phyloP scores from a whole-genome alignment of 2,113 vertebrate species.

The Nyctibius bracteatus region DNA sequence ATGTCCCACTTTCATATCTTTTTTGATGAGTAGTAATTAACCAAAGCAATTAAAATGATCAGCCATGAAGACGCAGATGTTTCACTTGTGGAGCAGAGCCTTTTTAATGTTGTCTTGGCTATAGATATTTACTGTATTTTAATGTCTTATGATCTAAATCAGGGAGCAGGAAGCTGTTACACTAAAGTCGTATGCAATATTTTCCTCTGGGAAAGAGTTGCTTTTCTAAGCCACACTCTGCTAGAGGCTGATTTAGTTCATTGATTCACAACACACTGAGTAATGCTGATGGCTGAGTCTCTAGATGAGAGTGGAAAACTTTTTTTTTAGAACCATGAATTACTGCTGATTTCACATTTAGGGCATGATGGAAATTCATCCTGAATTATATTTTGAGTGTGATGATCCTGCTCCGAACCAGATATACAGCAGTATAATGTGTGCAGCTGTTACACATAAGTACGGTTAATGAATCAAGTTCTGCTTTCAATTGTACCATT shows the following conservation, averaged over 20 bases:
- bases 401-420: slow-evolving; percentile 24
- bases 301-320: slow-evolving; percentile 31
- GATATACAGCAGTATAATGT: not conserved
- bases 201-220: slow-evolving; percentile 45
- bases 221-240: slow-evolving; percentile 34
- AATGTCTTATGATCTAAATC: slow-evolving; percentile 28
- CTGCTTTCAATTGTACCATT: not conserved
- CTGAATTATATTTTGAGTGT: slow-evolving; percentile 24
- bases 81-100: slow-evolving; percentile 32
- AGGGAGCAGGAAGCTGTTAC: slow-evolving; percentile 52
- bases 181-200: slow-evolving; percentile 18
- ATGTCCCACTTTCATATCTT: slow-evolving; percentile 27
- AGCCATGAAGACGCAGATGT: not conserved
- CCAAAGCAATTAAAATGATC: slow-evolving; percentile 47
- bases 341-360: slow-evolving; percentile 64
- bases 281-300: slow-evolving; percentile 41
- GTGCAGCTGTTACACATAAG: not conserved
- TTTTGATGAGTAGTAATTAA: slow-evolving; percentile 61
- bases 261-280: slow-evolving; percentile 58
- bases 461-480: not conserved
- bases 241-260: slow-evolving; percentile 54
- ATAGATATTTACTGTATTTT: slow-evolving; percentile 52
- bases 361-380: slow-evolving; percentile 17
- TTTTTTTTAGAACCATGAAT: slow-evolving; percentile 60
- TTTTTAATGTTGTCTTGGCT: slow-evolving; percentile 23